Conservation (phyloP, 2,888 invertebrate species). For the Zhengitettix transpicula region DNA sequence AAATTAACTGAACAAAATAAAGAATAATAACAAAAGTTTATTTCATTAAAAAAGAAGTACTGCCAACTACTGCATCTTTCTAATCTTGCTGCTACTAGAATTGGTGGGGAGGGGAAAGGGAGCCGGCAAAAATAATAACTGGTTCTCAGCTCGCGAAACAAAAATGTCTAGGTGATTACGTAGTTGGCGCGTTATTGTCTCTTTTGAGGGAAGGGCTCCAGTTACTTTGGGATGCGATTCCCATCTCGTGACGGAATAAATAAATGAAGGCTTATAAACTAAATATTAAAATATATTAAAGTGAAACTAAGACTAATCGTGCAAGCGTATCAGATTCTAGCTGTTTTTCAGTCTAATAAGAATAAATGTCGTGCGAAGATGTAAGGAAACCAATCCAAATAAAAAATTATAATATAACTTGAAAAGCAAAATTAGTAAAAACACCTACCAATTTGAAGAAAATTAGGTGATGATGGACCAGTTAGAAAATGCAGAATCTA, state of each 20-base stretch:
- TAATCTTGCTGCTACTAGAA: too few species aligned
- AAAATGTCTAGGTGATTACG: too few species aligned
- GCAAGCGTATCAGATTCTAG: background rate
- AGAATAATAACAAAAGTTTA: too few species aligned
- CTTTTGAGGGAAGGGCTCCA: too few species aligned
- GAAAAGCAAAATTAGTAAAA: conserved; percentile 5
- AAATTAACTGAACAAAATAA: too few species aligned
- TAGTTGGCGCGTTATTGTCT: too few species aligned
- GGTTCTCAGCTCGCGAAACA: too few species aligned
- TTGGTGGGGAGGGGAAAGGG: too few species aligned
- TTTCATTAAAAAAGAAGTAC: too few species aligned
- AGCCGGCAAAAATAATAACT: too few species aligned
- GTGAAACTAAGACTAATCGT: background rate
- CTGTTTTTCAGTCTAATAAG: background rate
- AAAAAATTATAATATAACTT: background rate
- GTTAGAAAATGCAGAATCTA: conserved; percentile 13
- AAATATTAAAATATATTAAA: background rate
- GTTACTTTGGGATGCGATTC: too few species aligned
- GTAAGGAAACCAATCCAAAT: background rate
- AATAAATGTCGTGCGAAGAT: background rate
- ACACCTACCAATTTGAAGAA: conserved; percentile 14
- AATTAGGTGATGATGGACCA: conserved; percentile 13
- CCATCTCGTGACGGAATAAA: background rate
- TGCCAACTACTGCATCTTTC: too few species aligned
- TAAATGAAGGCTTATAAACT: background rate